These are phyloP conservation scores for Oxyruncus cristatus DNA, from an alignment of 2,113 vertebrate genomes.

Conservation along the genomic window DNA sequence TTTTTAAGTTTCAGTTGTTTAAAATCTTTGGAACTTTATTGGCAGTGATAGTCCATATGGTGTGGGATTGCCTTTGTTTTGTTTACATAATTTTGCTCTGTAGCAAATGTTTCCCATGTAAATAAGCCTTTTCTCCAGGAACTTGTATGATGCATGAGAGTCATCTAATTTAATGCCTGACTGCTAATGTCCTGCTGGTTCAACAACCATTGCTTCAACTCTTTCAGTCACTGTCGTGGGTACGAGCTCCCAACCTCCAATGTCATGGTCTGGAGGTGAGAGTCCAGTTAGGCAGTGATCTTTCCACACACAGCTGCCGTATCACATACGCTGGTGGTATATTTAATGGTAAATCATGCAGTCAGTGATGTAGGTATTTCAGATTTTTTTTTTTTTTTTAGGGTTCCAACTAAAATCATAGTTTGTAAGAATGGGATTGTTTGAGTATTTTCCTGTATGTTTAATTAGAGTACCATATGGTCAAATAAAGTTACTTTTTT, in stretches of 20 bases:
- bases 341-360: background rate
- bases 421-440: background rate
- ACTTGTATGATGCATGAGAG: background rate
- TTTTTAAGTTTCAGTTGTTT: background rate
- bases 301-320: background rate
- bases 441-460: background rate
- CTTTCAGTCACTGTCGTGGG: background rate
- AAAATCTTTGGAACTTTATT: background rate
- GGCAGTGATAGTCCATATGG: background rate
- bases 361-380: background rate
- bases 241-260: background rate
- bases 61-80: conserved; percentile 14
- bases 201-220: background rate
- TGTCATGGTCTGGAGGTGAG: background rate
- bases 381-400: background rate
- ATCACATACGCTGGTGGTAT: background rate
- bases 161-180: background rate
- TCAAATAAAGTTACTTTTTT: background rate
- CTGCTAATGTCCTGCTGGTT: background rate
- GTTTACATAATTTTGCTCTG: conserved; percentile 32
- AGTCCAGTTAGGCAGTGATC: background rate
- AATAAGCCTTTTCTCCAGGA: background rate
- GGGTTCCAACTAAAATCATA: background rate
- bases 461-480: background rate
- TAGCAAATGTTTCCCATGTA: conserved; percentile 14